Base-by-base conservation (phyloP, 2,888 invertebrate species). In the Hemaris fuciformis region DNA sequence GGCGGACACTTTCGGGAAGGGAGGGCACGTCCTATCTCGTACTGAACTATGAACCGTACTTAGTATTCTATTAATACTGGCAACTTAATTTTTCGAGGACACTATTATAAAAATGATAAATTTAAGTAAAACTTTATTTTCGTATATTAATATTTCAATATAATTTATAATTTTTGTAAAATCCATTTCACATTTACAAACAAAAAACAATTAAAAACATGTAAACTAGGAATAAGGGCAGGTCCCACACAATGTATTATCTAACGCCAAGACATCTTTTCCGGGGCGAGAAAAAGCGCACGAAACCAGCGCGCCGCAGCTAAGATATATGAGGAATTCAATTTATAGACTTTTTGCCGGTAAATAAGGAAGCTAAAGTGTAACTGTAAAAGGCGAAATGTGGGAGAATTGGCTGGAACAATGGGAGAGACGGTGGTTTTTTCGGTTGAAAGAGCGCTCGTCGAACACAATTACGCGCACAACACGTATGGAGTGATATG, bases 341-440 rank as follows among this genome's bases (percentile, higher is more conserved):
- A 90, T 91, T 89, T 89, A 88, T 85, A 77, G 76, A 75, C 78
- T 91, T 91, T 91, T 91, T 91, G 83, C 85, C 60, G 65, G 69
- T 72, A 80, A 80, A 87, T 85, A 82, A 90, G 92, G 92, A 92
- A 91, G 91, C 77, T 77, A 79, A 70, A 80, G 77, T 81, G 85
- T 87, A 91, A 89, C 91, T 81, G 91, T 89, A 85, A 85, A 83
- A 79, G 86, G 84, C 89, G 87, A 91, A 91, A 89, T 90, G 91
- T 91, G 92, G 90, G 92, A 92, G 87, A 83, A 84, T 82, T 72
- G 79, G 73, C 74, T 77, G 73, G 73, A 86, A 91, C 91, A 92
- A 91, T 91, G 80, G 77, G 87, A 87, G 87, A 88, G 85, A 87
- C 84, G 88, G 60, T 74, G 73, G 77, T 85, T 91, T 89, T 92